Conservation (phyloP, 2,797 vertebrate species). For the Enteromius mattozi region DNA sequence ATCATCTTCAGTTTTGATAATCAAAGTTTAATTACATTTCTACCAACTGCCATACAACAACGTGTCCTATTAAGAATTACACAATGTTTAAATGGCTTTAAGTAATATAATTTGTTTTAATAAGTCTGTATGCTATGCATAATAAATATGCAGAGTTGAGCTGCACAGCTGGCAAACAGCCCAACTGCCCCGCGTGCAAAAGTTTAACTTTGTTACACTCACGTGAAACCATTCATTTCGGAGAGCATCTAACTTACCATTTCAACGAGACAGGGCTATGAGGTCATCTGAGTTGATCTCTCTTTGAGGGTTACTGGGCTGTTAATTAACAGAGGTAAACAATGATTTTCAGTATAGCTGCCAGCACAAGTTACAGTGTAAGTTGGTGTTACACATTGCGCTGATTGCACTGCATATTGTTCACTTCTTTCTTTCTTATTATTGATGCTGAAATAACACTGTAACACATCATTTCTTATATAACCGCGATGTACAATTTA, state of each 20-base stretch:
- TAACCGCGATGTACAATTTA: neutral
- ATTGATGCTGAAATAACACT: neutral
- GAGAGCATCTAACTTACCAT: constrained; percentile 55
- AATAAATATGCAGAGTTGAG: neutral
- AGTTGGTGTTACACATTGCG: neutral
- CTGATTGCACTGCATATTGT: neutral
- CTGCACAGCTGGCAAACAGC: neutral
- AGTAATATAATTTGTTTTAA: neutral
- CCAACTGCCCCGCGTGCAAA: constrained; percentile 3
- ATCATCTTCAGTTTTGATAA: neutral
- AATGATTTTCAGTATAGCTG: neutral
- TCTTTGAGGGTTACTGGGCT: constrained; percentile 82
- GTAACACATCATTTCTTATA: neutral
- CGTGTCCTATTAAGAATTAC: no score
- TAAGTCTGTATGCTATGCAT: neutral
- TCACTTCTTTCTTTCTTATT: neutral
- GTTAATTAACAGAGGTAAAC: constrained; percentile 53
- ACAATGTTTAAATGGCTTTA: neutral
- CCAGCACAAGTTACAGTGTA: neutral
- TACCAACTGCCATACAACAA: neutral
- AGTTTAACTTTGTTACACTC: constrained; percentile 23
- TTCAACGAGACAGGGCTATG: constrained; percentile 85
- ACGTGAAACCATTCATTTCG: neutral
- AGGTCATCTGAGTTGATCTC: constrained; percentile 82
- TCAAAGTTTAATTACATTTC: neutral